Evolutionary conservation across 2,888 invertebrate species (phyloP).

Genomic region (Coelinius sp.): DNA sequence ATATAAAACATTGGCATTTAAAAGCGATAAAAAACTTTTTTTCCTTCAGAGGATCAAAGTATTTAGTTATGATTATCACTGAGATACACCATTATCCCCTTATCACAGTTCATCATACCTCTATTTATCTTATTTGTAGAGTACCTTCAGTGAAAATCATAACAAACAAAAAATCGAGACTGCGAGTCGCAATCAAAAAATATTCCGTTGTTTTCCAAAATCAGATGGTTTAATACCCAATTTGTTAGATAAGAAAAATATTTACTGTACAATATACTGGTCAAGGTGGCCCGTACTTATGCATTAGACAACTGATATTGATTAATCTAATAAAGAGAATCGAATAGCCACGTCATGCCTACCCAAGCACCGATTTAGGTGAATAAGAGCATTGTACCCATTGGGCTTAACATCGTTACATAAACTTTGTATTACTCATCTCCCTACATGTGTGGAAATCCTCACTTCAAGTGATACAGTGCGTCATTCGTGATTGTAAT

Average conservation of each 20-base stretch:
- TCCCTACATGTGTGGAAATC: background rate
- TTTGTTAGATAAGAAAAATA: background rate
- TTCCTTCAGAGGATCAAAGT: background rate
- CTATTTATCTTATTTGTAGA: background rate
- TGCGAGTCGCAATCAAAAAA: too few species aligned
- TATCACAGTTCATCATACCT: background rate
- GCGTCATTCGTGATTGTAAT: slow-evolving; percentile 11
- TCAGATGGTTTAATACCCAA: too few species aligned
- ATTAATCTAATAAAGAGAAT: slow-evolving; percentile 29
- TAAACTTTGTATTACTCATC: slow-evolving; percentile 18
- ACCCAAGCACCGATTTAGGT: slow-evolving; percentile 4
- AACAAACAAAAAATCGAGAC: background rate
- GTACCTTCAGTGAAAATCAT: background rate
- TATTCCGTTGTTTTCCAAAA: too few species aligned
- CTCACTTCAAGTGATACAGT: background rate
- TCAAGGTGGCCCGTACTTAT: slow-evolving; percentile 9
- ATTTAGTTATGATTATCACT: background rate
- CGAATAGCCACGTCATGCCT: slow-evolving; percentile 9
- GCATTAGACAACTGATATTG: background rate
- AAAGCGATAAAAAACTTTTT: too few species aligned
- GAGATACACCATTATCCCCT: background rate
- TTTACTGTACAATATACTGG: background rate
- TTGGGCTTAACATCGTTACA: slow-evolving; percentile 1
- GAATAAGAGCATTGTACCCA: slow-evolving; percentile 21
- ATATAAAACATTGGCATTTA: too few species aligned